phyloP scores from a whole-genome alignment of 2,797 vertebrate genomes.

The Danio kyathit region DNA sequence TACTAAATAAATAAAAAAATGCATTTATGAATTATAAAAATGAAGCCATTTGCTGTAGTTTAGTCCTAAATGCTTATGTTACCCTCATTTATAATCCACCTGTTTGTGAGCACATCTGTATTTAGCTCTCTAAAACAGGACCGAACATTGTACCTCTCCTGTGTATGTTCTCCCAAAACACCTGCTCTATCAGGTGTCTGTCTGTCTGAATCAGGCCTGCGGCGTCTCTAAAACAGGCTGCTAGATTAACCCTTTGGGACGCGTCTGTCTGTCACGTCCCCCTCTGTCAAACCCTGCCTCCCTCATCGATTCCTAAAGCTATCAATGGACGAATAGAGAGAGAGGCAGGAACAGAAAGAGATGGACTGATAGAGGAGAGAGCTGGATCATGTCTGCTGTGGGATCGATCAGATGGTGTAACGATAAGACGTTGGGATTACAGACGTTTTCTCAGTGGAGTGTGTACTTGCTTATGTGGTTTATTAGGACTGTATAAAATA shows the following conservation, averaged over 20 bases:
- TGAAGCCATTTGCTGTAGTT: too few species aligned
- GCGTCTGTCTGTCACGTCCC: conserved; percentile 17
- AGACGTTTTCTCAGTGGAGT: conserved; percentile 11
- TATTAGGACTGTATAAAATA: too few species aligned
- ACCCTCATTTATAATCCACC: not conserved
- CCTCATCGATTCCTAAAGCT: conserved; percentile 45
- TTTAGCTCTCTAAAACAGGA: not conserved
- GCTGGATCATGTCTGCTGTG: conserved; percentile 28
- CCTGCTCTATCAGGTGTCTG: conserved; percentile 7
- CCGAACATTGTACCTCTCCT: not conserved
- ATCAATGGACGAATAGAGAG: conserved; percentile 9
- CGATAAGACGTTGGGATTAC: conserved; percentile 54
- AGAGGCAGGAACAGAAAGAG: conserved; percentile 30
- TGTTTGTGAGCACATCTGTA: not conserved
- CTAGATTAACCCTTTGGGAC: conserved; percentile 51
- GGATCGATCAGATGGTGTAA: conserved; percentile 55
- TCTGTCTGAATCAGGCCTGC: conserved; percentile 28
- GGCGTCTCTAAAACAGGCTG: not conserved
- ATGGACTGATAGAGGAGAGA: conserved; percentile 37
- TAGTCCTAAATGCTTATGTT: not conserved
- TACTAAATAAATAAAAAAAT: too few species aligned
- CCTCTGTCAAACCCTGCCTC: conserved; percentile 25
- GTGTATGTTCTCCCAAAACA: conserved; percentile 15
- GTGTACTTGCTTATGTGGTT: too few species aligned
- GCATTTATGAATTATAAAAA: not conserved